Percentiles rank a stretch among this genome's conserved stretches.
phyloP scores from a whole-genome alignment of 2,113 vertebrate genomes.

The Tragelaphus scriptus region DNA sequence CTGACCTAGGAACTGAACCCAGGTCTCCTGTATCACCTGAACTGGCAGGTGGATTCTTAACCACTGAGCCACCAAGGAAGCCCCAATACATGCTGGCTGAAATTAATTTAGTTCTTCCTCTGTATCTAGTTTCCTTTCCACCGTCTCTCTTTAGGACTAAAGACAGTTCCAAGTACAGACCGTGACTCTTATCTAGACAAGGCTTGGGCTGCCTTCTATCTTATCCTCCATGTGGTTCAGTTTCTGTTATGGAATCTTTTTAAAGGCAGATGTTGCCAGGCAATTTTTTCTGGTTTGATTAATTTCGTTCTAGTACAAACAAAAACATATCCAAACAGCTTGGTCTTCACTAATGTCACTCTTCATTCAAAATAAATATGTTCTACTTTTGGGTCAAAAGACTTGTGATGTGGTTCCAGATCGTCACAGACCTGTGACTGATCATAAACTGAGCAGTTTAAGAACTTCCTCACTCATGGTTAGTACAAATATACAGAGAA shows the following conservation, averaged over 20 bases:
- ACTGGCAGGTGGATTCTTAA: not conserved
- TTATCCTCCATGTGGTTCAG: constrained; percentile 45
- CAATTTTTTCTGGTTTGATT: constrained; percentile 50
- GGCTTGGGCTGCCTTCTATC: not conserved
- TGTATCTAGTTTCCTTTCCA: not conserved
- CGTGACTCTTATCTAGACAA: constrained; percentile 7
- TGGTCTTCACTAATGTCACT: constrained; percentile 15
- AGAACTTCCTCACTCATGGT: not conserved
- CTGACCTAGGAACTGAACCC: not conserved
- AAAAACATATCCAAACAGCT: constrained; percentile 40
- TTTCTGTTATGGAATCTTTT: constrained; percentile 57
- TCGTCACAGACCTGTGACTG: not conserved
- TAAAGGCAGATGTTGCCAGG: constrained; percentile 20
- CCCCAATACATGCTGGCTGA: not conserved
- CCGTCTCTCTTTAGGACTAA: not conserved
- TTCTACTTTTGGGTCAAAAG: not conserved
- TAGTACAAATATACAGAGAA: not conserved
- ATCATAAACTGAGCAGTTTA: constrained; percentile 1
- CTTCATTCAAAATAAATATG: constrained; percentile 47
- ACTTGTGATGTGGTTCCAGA: not conserved
- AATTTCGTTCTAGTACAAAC: constrained; percentile 51
- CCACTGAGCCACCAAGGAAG: not conserved
- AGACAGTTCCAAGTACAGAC: not conserved
- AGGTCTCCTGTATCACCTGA: not conserved
- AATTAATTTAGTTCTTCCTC: not conserved